Conservation (phyloP, 2,113 vertebrate genomes). For the Oceanites oceanicus region DNA sequence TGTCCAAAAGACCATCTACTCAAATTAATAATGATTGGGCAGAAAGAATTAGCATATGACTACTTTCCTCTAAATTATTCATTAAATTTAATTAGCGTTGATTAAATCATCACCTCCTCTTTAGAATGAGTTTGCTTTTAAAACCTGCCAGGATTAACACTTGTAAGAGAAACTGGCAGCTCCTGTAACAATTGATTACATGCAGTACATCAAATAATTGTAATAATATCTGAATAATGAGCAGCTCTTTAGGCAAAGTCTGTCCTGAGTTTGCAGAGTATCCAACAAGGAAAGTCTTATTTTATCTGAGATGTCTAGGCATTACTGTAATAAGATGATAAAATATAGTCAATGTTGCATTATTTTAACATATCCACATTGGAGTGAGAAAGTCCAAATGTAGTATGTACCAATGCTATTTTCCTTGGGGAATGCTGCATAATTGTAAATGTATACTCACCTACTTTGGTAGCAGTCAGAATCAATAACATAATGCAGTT, state of each 20-base stretch:
- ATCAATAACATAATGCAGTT: background rate
- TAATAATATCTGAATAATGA: background rate
- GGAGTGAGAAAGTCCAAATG: background rate
- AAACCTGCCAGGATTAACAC: background rate
- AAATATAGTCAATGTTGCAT: background rate
- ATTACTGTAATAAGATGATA: background rate
- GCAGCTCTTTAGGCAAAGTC: background rate
- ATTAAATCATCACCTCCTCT: background rate
- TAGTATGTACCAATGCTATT: accelerated
- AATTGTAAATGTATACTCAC: background rate
- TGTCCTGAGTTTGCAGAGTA: background rate
- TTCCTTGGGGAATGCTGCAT: background rate
- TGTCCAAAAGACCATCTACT: background rate
- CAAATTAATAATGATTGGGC: background rate
- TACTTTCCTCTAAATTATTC: background rate
- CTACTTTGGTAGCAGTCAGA: background rate
- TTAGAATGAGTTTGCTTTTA: background rate
- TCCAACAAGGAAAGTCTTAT: background rate
- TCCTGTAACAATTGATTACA: background rate
- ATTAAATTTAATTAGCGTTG: background rate
- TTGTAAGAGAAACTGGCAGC: background rate
- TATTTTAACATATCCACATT: background rate
- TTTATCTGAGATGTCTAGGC: background rate
- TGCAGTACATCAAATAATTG: background rate
- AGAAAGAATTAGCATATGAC: background rate